A percentile compares a stretch with the other conserved stretches of the same genome.
These are phyloP conservation scores for Polietes domitor DNA, from an alignment of 2,888 invertebrate species.

Conservation along the genomic window DNA sequence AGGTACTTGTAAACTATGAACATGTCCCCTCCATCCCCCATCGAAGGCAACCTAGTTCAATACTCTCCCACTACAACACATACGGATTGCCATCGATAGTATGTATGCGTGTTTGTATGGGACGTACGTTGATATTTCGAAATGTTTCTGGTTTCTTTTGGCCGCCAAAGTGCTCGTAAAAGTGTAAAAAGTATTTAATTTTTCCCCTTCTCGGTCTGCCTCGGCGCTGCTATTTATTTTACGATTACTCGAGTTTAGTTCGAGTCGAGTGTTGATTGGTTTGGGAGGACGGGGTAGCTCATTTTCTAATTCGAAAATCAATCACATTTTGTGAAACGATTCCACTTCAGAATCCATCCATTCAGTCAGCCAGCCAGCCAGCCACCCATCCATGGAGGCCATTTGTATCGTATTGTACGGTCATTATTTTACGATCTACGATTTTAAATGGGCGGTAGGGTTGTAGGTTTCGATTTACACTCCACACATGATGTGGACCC, in stretches of 20 bases:
- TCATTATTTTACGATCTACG: slow-evolving; percentile 56
- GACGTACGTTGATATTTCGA: neutral
- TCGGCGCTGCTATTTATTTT: slow-evolving; percentile 46
- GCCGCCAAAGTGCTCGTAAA: slow-evolving; percentile 66
- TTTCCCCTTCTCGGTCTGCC: slow-evolving; percentile 64
- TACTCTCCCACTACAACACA: neutral
- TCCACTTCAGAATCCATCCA: neutral
- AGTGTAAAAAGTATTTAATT: slow-evolving; percentile 75
- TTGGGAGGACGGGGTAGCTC: slow-evolving; percentile 18
- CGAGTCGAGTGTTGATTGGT: slow-evolving; percentile 6
- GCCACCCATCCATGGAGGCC: slow-evolving; percentile 14
- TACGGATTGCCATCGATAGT: too few relatives aligned
- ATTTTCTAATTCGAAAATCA: slow-evolving; percentile 68
- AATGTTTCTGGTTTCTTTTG: slow-evolving; percentile 46
- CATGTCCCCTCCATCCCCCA: neutral
- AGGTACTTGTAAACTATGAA: slow-evolving; percentile 5
- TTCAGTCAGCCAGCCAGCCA: slow-evolving; percentile 15
- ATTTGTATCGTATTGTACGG: slow-evolving; percentile 39
- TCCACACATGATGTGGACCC: neutral
- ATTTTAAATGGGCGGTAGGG: slow-evolving; percentile 36
- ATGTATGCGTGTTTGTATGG: too few relatives aligned
- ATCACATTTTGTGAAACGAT: slow-evolving; percentile 62
- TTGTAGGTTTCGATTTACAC: slow-evolving; percentile 39
- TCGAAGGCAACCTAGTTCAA: neutral
- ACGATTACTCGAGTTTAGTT: slow-evolving; percentile 52